Percentiles rank a stretch among this genome's conserved stretches.
Conservation (phyloP, 1,140 invertebrate genomes). For the Drosophila kikkawai region DNA sequence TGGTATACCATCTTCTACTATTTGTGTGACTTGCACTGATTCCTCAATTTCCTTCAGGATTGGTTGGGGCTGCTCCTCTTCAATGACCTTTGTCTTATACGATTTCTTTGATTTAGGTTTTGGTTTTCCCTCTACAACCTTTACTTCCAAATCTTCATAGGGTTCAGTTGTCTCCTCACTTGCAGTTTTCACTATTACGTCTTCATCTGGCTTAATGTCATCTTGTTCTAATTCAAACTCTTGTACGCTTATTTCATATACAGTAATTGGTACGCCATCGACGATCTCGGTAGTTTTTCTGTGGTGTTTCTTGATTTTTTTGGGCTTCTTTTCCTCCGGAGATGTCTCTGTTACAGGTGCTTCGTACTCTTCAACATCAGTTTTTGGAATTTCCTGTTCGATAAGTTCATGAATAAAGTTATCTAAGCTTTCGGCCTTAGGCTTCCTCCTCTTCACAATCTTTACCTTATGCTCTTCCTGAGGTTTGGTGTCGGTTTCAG, state of each 20-base stretch:
- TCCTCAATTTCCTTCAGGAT: conserved; percentile 58
- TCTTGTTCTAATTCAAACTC: conserved; percentile 57
- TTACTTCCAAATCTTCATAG: conserved; percentile 45
- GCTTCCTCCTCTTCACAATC: conserved; percentile 62
- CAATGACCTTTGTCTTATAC: conserved; percentile 34
- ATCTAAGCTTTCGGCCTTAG: conserved; percentile 65
- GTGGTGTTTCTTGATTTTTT: conserved; percentile 72
- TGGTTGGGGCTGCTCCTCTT: conserved; percentile 44
- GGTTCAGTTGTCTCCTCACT: conserved; percentile 39
- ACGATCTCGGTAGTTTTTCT: conserved; percentile 63
- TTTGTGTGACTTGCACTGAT: conserved; percentile 33
- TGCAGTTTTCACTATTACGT: conserved; percentile 25
- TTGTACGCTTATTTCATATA: conserved; percentile 65
- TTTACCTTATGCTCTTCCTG: conserved; percentile 71
- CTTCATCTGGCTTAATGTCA: conserved; percentile 17
- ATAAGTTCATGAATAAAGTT: conserved; percentile 64
- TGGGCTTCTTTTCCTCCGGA: conserved; percentile 64
- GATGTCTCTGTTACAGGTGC: conserved; percentile 37
- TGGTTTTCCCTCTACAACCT: conserved; percentile 57
- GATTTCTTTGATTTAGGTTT: conserved; percentile 58
- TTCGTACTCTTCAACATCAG: conserved; percentile 62
- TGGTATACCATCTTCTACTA: conserved; percentile 33
- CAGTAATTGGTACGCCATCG: conserved; percentile 61
- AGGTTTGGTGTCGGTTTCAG: conserved; percentile 58
- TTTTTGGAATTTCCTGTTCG: conserved; percentile 72